Conservation (phyloP, 2,888 invertebrate genomes). For the Bibio marci region DNA sequence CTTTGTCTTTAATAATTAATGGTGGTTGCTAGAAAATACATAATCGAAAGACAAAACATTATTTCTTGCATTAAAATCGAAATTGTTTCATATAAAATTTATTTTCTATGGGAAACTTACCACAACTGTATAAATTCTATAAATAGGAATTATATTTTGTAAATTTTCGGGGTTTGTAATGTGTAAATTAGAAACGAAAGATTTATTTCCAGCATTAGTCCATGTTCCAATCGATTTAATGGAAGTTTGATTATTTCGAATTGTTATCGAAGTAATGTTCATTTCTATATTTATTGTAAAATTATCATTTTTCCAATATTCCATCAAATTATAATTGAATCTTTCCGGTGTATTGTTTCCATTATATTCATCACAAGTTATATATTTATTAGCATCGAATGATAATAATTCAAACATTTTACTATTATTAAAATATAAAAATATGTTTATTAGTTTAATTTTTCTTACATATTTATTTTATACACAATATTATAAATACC, state of each 20-base stretch:
- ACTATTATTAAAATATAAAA: background rate
- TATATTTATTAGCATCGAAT: constrained; percentile 32
- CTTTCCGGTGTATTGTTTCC: constrained; percentile 62
- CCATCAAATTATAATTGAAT: constrained; percentile 48
- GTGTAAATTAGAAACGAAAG: constrained; percentile 45
- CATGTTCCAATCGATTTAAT: constrained; percentile 55
- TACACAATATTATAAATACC: too few relatives aligned
- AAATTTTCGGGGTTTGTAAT: constrained; percentile 47
- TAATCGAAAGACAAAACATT: too few relatives aligned
- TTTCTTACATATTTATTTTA: too few relatives aligned
- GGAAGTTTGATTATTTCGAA: constrained; percentile 54
- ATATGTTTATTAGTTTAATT: too few relatives aligned
- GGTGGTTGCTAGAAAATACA: constrained; percentile 50
- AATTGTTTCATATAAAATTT: too few relatives aligned
- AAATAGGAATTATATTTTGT: constrained; percentile 66
- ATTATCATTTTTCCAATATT: constrained; percentile 47
- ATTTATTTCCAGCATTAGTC: constrained; percentile 64
- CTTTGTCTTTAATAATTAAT: constrained; percentile 56
- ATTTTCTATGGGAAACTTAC: too few relatives aligned
- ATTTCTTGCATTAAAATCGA: too few relatives aligned
- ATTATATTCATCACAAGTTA: constrained; percentile 63
- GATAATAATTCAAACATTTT: constrained; percentile 9
- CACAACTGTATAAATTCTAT: constrained; percentile 69
- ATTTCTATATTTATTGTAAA: constrained; percentile 57
- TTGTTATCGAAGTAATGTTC: constrained; percentile 49